Conservation (phyloP, 2,888 invertebrate species). For the Rhopalosiphum nymphaeae region DNA sequence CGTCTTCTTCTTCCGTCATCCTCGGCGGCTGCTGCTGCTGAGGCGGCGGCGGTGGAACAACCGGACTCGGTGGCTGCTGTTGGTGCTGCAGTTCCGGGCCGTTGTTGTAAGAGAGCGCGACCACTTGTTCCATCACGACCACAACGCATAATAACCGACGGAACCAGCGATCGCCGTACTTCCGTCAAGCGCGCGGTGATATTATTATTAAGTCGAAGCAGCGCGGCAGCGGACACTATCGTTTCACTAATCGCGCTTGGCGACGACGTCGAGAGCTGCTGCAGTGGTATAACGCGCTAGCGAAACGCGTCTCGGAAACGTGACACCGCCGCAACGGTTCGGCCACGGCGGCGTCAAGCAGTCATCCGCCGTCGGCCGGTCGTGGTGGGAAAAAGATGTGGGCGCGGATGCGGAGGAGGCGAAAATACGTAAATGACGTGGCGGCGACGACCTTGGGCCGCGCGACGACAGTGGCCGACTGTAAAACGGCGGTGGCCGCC, state of each 20-base stretch:
- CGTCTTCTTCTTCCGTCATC: conserved; percentile 36
- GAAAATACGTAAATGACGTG: conserved; percentile 54
- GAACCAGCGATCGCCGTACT: background rate
- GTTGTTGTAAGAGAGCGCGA: conserved; percentile 44
- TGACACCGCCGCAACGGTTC: conserved; percentile 57
- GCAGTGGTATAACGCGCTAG: background rate
- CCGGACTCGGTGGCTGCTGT: background rate
- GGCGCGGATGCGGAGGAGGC: conserved; percentile 55
- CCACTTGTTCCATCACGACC: conserved; percentile 33
- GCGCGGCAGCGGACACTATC: background rate
- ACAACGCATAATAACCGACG: conserved; percentile 54
- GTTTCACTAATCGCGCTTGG: background rate
- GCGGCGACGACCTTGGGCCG: conserved; percentile 46
- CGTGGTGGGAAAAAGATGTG: conserved; percentile 52
- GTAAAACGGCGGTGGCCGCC: background rate
- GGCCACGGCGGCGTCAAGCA: background rate
- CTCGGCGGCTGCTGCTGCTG: background rate
- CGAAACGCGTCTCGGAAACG: conserved; percentile 55
- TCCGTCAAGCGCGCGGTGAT: background rate
- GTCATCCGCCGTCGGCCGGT: conserved; percentile 22
- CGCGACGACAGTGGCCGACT: conserved; percentile 18
- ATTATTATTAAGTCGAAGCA: background rate
- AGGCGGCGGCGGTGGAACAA: background rate
- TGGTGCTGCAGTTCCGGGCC: conserved; percentile 13
- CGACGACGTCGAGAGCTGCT: background rate